Evolutionary conservation across 2,888 invertebrate genomes (phyloP).

Genomic region (Embidobia sp.): DNA sequence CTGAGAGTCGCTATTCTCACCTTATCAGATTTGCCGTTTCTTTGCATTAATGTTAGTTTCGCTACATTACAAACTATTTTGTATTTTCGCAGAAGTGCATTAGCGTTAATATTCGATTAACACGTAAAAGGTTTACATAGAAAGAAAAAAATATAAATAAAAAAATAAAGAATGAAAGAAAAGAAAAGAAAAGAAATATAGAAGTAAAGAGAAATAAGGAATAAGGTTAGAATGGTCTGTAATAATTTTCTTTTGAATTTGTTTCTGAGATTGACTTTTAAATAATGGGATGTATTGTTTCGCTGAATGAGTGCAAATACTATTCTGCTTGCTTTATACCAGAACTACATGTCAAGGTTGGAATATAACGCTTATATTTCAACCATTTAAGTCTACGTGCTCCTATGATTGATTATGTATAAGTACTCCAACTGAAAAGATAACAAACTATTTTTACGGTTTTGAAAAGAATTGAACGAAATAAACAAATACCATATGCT

Average conservation of each 20-base stretch:
- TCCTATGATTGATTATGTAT: conserved; percentile 56
- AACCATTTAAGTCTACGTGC: conserved; percentile 49
- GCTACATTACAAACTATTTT: too few relatives aligned
- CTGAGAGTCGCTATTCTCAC: conserved; percentile 72
- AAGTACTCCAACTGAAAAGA: conserved; percentile 3
- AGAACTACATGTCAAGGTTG: conserved; percentile 79
- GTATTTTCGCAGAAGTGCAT: too few relatives aligned
- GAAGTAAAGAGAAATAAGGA: too few relatives aligned
- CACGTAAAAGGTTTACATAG: too few relatives aligned
- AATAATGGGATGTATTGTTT: conserved; percentile 66
- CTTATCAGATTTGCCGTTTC: conserved; percentile 67
- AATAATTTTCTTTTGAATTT: conserved; percentile 66
- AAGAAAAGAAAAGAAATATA: too few relatives aligned
- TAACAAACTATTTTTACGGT: conserved; percentile 29
- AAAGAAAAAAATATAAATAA: too few relatives aligned
- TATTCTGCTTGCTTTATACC: conserved; percentile 71
- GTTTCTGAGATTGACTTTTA: conserved; percentile 76
- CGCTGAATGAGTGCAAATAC: conserved; percentile 73
- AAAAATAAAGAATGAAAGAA: too few relatives aligned
- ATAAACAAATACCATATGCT: conserved; percentile 70
- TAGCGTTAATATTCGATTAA: too few relatives aligned
- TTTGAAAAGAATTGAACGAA: conserved; percentile 61
- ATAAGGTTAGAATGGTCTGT: conserved; percentile 75
- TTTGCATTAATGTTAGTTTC: conserved; percentile 11
- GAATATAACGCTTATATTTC: conserved; percentile 71